Evolutionary conservation across 92 coral and sea anemone genomes (phyloP).

Genomic region (Isaurus tuberculatus): DNA sequence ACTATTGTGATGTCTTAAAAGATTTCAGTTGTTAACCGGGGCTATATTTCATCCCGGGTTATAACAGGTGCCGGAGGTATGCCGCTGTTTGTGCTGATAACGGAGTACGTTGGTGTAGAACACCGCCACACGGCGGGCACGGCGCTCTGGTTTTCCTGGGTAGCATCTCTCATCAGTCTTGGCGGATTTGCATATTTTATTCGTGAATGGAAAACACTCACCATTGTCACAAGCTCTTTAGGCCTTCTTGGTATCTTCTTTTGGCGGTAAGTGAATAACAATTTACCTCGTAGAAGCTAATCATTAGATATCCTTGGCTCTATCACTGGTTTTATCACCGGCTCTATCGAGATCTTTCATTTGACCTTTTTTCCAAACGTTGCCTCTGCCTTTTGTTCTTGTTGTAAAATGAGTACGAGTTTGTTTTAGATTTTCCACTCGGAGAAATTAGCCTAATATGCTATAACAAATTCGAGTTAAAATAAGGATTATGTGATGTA

Average conservation of each 20-base stretch:
- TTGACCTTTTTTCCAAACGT: too few species aligned
- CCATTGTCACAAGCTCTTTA: slow-evolving; percentile 28
- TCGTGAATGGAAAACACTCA: slow-evolving; percentile 45
- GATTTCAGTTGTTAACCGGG: background rate
- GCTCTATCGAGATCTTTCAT: too few species aligned
- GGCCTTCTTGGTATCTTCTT: slow-evolving; percentile 27
- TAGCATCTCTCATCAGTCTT: slow-evolving; percentile 29
- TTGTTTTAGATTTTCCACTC: too few species aligned
- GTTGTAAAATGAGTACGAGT: too few species aligned
- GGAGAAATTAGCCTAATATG: too few species aligned
- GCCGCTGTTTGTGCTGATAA: slow-evolving; percentile 31
- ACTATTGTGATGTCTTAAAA: background rate
- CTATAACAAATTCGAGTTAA: too few species aligned
- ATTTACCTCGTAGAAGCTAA: background rate
- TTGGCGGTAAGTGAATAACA: slow-evolving; percentile 18
- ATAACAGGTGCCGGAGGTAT: slow-evolving; percentile 36
- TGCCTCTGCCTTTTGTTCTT: too few species aligned
- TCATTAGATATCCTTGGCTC: background rate
- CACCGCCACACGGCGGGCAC: slow-evolving; percentile 45
- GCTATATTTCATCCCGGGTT: background rate
- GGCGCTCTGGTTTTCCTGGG: slow-evolving; percentile 42
- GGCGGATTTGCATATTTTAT: slow-evolving; percentile 40
- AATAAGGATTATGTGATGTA: too few species aligned
- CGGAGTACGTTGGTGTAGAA: slow-evolving; percentile 28
- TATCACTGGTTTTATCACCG: too few species aligned